Percentiles rank a stretch among this genome's conserved stretches.
These are phyloP conservation scores for Lacanobia wlatinum DNA, from an alignment of 2,888 invertebrate genomes.

Conservation along the genomic window DNA sequence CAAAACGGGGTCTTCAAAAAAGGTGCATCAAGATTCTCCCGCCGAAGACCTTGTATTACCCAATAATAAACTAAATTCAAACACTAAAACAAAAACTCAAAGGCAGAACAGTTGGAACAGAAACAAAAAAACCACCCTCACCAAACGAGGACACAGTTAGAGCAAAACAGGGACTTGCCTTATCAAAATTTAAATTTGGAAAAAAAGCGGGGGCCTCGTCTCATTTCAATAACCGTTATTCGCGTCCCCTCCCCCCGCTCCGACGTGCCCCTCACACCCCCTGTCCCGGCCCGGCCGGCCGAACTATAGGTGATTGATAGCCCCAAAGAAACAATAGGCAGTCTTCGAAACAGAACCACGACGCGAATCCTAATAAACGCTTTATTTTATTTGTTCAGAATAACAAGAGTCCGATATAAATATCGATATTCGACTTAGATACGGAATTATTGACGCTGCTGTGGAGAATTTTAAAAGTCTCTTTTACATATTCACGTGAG, in stretches of 20 bases:
- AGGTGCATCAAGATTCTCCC: slow-evolving; percentile 55
- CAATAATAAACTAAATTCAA: slow-evolving; percentile 74
- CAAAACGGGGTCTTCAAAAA: slow-evolving; percentile 47
- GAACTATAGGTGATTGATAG: slow-evolving; percentile 89
- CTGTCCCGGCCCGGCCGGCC: slow-evolving; percentile 70
- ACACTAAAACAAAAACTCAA: slow-evolving; percentile 77
- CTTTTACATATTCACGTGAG: slow-evolving; percentile 72
- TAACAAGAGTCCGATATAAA: slow-evolving; percentile 86
- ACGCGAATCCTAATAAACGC: slow-evolving; percentile 90
- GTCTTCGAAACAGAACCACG: slow-evolving; percentile 82
- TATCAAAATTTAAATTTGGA: slow-evolving; percentile 91
- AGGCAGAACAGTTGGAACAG: slow-evolving; percentile 76
- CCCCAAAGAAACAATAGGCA: slow-evolving; percentile 89
- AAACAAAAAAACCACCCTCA: slow-evolving; percentile 85
- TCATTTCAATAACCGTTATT: slow-evolving; percentile 91
- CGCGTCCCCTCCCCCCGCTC: slow-evolving; percentile 76
- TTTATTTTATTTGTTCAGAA: slow-evolving; percentile 89
- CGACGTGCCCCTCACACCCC: slow-evolving; percentile 76
- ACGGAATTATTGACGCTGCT: slow-evolving; percentile 82
- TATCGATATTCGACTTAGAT: slow-evolving; percentile 86
- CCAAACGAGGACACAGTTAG: slow-evolving; percentile 85
- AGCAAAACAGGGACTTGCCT: slow-evolving; percentile 89
- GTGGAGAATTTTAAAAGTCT: slow-evolving; percentile 78
- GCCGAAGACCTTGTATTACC: slow-evolving; percentile 66
- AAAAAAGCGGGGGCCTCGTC: slow-evolving; percentile 88